Conservation (phyloP, 1,140 invertebrate species). For the Pararge aegeria region DNA sequence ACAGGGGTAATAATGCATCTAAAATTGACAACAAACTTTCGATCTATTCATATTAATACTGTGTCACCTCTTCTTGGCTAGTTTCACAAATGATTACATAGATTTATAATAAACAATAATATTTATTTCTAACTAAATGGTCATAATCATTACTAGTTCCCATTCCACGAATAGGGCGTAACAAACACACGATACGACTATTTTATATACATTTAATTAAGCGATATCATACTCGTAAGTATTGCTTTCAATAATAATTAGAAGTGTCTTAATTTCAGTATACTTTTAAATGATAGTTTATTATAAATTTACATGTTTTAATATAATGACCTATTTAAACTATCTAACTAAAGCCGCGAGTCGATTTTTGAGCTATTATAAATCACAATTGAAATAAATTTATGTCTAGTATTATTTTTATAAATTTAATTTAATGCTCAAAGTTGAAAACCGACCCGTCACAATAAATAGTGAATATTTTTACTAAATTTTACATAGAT, state of each 20-base stretch:
- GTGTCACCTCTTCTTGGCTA: slow-evolving; percentile 6
- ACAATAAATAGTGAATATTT: slow-evolving; percentile 20
- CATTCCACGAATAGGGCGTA: slow-evolving; percentile 41
- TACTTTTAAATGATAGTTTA: slow-evolving; percentile 34
- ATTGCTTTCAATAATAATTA: slow-evolving; percentile 35
- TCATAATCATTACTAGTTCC: slow-evolving; percentile 41
- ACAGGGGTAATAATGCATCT: slow-evolving; percentile 11
- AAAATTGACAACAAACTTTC: slow-evolving; percentile 23
- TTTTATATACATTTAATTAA: slow-evolving; percentile 39
- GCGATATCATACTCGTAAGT: slow-evolving; percentile 35
- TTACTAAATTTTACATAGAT: slow-evolving; percentile 29
- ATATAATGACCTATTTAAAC: slow-evolving; percentile 13
- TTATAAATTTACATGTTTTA: slow-evolving; percentile 43
- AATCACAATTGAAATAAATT: not conserved
- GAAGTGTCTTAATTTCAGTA: slow-evolving; percentile 25
- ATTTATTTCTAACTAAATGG: slow-evolving; percentile 42
- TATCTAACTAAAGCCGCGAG: slow-evolving; percentile 14
- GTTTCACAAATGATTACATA: slow-evolving; percentile 14
- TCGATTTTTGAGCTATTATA: slow-evolving; percentile 10
- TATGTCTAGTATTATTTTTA: not conserved
- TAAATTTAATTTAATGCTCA: slow-evolving; percentile 1
- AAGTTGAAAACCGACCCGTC: slow-evolving; percentile 10
- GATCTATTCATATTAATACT: slow-evolving; percentile 17
- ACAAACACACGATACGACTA: slow-evolving; percentile 35
- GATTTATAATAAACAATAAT: slow-evolving; percentile 22